A percentile compares a stretch with the other conserved stretches of the same genome.
Evolutionary conservation across 92 coral and sea anemone species (phyloP).

Genomic region (Zoanthus sociatus): DNA sequence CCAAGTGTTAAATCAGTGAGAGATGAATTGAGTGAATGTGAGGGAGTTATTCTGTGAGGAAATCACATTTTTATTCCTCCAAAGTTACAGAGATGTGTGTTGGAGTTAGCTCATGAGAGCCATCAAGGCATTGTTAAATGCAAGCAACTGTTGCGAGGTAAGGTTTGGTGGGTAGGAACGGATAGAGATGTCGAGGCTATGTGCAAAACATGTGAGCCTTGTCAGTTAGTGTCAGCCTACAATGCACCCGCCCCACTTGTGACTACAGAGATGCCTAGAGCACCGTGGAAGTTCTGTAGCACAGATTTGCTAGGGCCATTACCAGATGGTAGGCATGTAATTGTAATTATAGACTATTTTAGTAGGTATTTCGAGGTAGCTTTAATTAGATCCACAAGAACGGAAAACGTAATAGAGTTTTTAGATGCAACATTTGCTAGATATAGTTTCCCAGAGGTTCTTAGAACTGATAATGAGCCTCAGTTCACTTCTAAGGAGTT

Average conservation of each 20-base stretch:
- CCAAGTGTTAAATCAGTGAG: background rate
- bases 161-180: constrained; percentile 31
- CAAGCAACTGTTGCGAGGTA: constrained; percentile 17
- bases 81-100: background rate
- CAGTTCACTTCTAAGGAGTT: too few species aligned
- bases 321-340: background rate
- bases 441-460: background rate
- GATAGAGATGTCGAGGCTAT: background rate
- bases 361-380: constrained; percentile 9
- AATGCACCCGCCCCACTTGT: background rate
- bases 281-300: constrained; percentile 3
- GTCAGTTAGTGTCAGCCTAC: background rate
- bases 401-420: background rate
- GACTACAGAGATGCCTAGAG: background rate
- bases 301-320: constrained; percentile 14
- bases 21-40: background rate
- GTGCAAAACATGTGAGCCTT: background rate
- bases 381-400: background rate
- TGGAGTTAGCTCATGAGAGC: constrained; percentile 29
- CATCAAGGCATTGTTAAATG: constrained; percentile 33
- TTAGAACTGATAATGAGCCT: background rate
- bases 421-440: background rate
- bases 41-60: constrained; percentile 22
- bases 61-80: background rate
- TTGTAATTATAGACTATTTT: background rate